Percentiles rank a stretch among this genome's conserved stretches.
phyloP scores from a whole-genome alignment of 1,140 invertebrate species.

The Cecropterus lyciades region DNA sequence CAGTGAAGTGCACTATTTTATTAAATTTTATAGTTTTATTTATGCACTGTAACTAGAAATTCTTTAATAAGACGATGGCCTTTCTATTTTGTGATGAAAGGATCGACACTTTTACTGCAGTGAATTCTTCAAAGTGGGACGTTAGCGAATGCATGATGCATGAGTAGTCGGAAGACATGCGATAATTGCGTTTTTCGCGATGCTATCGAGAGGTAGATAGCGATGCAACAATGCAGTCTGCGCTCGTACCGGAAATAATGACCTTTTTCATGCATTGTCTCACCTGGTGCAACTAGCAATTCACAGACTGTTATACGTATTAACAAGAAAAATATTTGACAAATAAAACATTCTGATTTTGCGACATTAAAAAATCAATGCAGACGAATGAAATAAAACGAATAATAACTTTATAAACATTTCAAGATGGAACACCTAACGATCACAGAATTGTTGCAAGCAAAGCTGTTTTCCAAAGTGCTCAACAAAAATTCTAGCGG shows the following conservation, averaged over 20 bases:
- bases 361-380: too few species aligned
- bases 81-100: conserved; percentile 17
- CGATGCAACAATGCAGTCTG: conserved; percentile 25
- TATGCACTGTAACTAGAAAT: background rate
- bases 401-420: background rate
- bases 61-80: background rate
- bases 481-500: conserved; percentile 2
- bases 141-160: conserved; percentile 17
- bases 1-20: background rate
- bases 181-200: conserved; percentile 26
- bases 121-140: conserved; percentile 25
- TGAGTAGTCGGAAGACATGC: conserved; percentile 29
- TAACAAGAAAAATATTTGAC: too few species aligned
- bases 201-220: conserved; percentile 20
- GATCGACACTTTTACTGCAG: conserved; percentile 29
- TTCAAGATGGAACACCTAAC: background rate
- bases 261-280: conserved; percentile 13
- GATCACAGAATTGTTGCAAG: background rate
- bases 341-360: too few species aligned
- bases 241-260: conserved; percentile 24
- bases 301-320: too few species aligned
- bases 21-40: background rate
- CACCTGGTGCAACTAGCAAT: background rate
- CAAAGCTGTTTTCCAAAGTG: background rate
- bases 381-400: background rate